Base-by-base conservation (phyloP, 2,888 invertebrate species). In the Macrosoma leucophasiata region DNA sequence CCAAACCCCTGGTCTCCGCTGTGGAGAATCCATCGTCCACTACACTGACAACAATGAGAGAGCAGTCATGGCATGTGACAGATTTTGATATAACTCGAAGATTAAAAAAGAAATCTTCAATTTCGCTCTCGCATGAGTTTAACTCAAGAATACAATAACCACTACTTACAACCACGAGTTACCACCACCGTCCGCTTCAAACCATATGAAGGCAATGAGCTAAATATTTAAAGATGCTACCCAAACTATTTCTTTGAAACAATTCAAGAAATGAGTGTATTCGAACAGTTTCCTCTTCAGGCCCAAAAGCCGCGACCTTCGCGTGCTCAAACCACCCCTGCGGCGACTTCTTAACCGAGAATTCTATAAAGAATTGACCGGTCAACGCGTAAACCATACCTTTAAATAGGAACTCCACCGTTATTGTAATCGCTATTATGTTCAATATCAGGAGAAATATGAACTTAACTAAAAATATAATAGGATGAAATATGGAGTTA, bases 231-330 rank as follows among this genome's bases (percentile, higher is more conserved):
- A 77, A 46, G 27, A 75, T 48, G 21, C 52, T 58, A 3, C 69
- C 47, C n/a, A 76, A 12, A 36, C 68, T 75, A 3, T 55, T 43
- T 3, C 54, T 53, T 29, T 55, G 39, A 25, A 76, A 60, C 5
- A 78, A 37, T 21, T 73, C 62, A 7, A 58, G 46, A 1, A 76
- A 33, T 2, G 68, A 67, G 13, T 54, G 34, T 19, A 79, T 69
- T n/a, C 48, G 52, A 5, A 78, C 58, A 0, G 50, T 48, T 22
- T 70, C 62, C 10, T 45, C 43, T 13, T 62, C 53, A 0, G 66
- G 51, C 1, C 79, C 77, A 27, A 73, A 66, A 0, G 59, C 55
- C 1, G 60, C 29, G 1, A 34, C 43, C 32, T 51, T 63, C 0
- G 62, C 68, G 15, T 39, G 54, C 5, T 74, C 75, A 3, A 61